Evolutionary conservation across 2,888 invertebrate genomes (phyloP), one percentile per base, ranked within the genome.

Genomic region (Acronicta leporina): DNA sequence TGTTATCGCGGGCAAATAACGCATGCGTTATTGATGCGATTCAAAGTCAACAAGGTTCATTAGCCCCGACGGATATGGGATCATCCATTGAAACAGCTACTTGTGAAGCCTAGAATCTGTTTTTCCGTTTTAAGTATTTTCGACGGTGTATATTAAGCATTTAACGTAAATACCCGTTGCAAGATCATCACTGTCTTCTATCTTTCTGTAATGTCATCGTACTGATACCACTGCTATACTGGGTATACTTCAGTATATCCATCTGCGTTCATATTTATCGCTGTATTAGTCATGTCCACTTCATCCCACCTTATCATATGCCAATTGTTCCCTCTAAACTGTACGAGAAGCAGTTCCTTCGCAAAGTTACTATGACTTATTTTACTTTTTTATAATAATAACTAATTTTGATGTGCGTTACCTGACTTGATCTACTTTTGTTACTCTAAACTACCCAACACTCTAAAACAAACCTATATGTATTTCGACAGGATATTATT

Each of bases 1-100:
- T 75, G 67, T 73, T 75, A 76, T 76, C 74, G 63, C 59, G 49
- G 69, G 70, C 77, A 76, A 75, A 81, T 75, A 76, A 75, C 42
- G 64, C 55, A 68, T 69, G 66, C 56, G 42, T 63, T 76, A 71
- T 77, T 65, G 69, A 74, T 63, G 67, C 63, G 56, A 61, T 66
- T 65, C 74, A 72, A 79, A 74, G 79, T 74, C 73, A 64, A 72
- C 43, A 49, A 50, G 61, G 79, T 65, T 67, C 72, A 67, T 60
- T 70, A 57, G 60, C 66, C 73, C 48, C 56, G n/a, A 38, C 47
- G 73, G 67, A 67, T 63, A 65, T 68, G 33, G 67, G 73, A 73
- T 73, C 65, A 77, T 68, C 73, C 45, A 63, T 53, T 64, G 6
- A 33, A 47, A 47, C 25, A 42, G 41, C 13, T 47, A 58, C 25